Evolutionary conservation across 2,797 vertebrate species (phyloP).

Genomic region (Spinibarbus caldwelli): DNA sequence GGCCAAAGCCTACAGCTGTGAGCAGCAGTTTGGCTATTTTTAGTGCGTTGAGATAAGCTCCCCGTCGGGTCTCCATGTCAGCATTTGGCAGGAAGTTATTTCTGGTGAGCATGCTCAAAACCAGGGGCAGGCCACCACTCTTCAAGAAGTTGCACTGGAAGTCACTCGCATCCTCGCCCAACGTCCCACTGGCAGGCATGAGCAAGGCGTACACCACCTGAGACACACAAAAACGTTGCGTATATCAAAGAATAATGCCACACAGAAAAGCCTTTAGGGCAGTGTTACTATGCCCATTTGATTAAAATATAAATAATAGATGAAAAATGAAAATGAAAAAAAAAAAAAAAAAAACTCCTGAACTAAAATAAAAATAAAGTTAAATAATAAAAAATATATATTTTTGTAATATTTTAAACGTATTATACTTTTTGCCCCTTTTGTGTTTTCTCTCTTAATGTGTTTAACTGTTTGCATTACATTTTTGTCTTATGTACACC

Average conservation of each 20-base stretch:
- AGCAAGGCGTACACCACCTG: slow-evolving; percentile 99
- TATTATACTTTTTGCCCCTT: not conserved
- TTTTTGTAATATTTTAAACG: too few relatives aligned
- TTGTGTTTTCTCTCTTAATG: not conserved
- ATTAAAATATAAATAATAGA: not conserved
- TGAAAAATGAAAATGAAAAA: not conserved
- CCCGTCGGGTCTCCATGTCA: slow-evolving; percentile 97
- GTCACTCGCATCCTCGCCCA: slow-evolving; percentile 97
- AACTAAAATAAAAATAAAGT: not conserved
- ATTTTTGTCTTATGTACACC: not conserved
- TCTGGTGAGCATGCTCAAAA: slow-evolving; percentile 97
- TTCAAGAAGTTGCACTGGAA: slow-evolving; percentile 99
- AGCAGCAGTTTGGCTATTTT: slow-evolving; percentile 98
- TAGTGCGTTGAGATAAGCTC: slow-evolving; percentile 96
- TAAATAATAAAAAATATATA: not conserved
- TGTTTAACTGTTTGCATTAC: not conserved
- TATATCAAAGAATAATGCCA: not conserved
- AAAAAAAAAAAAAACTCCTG: not conserved
- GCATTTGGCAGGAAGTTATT: slow-evolving; percentile 99
- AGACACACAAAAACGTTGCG: slow-evolving; percentile 15
- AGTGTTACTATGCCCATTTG: not conserved
- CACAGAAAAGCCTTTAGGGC: not conserved
- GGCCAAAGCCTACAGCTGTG: slow-evolving; percentile 96
- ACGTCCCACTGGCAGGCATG: slow-evolving; percentile 97
- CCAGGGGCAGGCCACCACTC: slow-evolving; percentile 94